Percentiles rank a stretch among this genome's conserved stretches.
phyloP scores from a whole-genome alignment of 2,113 vertebrate genomes.

The Pedionomus torquatus region DNA sequence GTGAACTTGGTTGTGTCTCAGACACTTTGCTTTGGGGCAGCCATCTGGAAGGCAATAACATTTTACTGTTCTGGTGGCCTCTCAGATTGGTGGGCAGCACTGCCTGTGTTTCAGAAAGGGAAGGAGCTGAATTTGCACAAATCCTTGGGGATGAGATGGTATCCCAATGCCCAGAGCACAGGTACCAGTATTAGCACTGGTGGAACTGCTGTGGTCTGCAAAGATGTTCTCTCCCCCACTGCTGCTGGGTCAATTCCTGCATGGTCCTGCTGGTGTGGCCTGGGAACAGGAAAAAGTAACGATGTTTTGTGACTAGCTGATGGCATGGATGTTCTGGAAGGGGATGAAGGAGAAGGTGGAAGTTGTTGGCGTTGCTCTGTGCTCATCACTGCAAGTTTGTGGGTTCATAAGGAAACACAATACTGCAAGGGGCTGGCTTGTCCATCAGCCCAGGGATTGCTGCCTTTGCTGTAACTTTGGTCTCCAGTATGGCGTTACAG shows the following conservation, averaged over 20 bases:
- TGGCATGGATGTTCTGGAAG: not conserved
- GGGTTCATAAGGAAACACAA: not conserved
- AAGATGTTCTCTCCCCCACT: not conserved
- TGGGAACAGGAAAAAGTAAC: not conserved
- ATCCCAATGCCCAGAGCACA: not conserved
- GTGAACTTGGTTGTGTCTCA: fast-evolving
- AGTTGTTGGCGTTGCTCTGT: not conserved
- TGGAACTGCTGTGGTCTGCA: not conserved
- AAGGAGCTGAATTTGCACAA: not conserved
- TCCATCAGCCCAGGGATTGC: not conserved
- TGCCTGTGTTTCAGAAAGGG: not conserved
- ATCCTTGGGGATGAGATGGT: not conserved
- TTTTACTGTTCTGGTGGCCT: not conserved
- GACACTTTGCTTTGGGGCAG: not conserved
- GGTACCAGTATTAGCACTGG: no score
- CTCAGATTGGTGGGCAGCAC: not conserved
- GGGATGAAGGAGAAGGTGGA: not conserved
- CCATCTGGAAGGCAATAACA: not conserved
- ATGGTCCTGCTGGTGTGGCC: not conserved
- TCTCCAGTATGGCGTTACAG: not conserved
- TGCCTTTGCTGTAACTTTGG: not conserved
- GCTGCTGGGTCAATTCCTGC: not conserved
- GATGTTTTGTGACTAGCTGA: not conserved
- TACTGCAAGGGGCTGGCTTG: not conserved
- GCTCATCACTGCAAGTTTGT: not conserved